A percentile compares a stretch with the other conserved stretches of the same genome.
These are phyloP conservation scores for Sesamia nonagrioides DNA, from an alignment of 1,140 invertebrate genomes.

Conservation along the genomic window DNA sequence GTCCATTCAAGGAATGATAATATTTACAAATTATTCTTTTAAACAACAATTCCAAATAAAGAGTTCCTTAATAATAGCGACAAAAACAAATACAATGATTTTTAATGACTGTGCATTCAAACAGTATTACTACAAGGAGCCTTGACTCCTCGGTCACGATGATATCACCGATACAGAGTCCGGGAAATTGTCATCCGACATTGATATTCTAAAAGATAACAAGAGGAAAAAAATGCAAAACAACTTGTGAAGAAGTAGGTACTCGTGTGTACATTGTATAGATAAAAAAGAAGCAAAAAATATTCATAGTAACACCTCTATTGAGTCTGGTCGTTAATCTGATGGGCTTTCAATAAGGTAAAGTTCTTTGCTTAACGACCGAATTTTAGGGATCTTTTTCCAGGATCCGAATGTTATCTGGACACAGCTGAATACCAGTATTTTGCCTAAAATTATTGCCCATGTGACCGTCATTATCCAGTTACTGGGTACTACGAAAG, in stretches of 20 bases:
- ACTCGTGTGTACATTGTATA: neutral
- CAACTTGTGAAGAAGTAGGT: constrained; percentile 6
- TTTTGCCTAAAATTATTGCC: no score
- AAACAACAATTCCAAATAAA: constrained; percentile 33
- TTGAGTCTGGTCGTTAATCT: neutral
- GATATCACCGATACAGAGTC: constrained; percentile 47
- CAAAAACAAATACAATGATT: constrained; percentile 41
- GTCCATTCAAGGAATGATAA: neutral
- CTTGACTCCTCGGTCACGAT: constrained; percentile 60
- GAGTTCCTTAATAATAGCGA: constrained; percentile 49
- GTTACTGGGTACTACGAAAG: no score
- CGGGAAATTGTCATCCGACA: constrained; percentile 43
- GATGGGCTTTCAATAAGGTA: neutral
- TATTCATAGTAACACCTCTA: neutral
- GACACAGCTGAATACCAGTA: no score
- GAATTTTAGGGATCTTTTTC: neutral
- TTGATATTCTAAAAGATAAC: constrained; percentile 28
- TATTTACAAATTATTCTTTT: neutral
- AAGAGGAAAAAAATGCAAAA: constrained; percentile 37
- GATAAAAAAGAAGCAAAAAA: neutral
- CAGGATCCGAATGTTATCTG: no score
- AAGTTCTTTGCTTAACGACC: neutral
- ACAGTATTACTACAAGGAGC: constrained; percentile 24
- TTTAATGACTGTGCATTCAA: constrained; percentile 52
- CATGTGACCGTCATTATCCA: no score